phyloP scores from a whole-genome alignment of 2,797 vertebrate species.

The Acomys russatus region DNA sequence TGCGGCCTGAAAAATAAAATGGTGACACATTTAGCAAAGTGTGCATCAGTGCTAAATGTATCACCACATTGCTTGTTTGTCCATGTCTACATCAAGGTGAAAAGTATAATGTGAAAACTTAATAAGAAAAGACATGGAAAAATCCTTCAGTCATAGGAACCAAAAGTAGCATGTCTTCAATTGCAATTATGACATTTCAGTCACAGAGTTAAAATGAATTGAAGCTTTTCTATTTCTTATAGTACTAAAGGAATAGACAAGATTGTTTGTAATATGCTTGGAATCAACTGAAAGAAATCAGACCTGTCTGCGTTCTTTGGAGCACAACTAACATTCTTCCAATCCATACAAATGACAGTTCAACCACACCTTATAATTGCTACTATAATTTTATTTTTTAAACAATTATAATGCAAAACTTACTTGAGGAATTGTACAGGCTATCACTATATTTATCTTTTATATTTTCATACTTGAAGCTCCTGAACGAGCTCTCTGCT shows the following conservation, averaged over 20 bases:
- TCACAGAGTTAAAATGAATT: neutral
- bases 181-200: neutral
- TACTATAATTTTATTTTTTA: conserved; percentile 56
- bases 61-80: neutral
- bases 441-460: conserved; percentile 50
- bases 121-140: neutral
- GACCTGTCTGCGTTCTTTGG: conserved; percentile 1
- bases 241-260: neutral
- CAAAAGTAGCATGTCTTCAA: neutral
- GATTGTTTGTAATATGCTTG: conserved; percentile 2
- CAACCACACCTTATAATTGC: neutral
- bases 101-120: neutral
- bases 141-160: neutral
- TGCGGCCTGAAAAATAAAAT: conserved; percentile 25
- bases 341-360: neutral
- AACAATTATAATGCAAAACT: conserved; percentile 12
- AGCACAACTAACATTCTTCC: neutral
- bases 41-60: neutral
- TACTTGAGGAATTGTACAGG: conserved; percentile 16
- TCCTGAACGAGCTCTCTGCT: conserved; percentile 46
- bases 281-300: neutral
- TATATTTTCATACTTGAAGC: conserved; percentile 56
- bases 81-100: neutral
- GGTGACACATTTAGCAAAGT: neutral
- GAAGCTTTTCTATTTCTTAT: neutral